These are phyloP conservation scores for Nesospiza acunhae DNA, from an alignment of 2,113 vertebrate genomes.

Conservation along the genomic window DNA sequence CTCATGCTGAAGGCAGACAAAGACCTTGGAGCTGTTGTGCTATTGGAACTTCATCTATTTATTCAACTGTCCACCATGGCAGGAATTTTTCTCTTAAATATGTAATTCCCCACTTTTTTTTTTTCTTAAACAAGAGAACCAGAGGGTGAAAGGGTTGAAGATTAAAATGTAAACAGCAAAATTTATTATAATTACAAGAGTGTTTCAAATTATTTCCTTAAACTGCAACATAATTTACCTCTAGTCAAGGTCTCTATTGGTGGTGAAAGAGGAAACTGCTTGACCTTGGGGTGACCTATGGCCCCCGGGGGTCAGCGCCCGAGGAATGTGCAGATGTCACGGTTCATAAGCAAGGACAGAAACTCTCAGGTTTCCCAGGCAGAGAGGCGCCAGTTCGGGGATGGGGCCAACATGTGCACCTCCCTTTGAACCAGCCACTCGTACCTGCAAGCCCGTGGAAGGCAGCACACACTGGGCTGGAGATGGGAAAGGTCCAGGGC, in stretches of 20 bases:
- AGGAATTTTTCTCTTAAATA: conserved; percentile 55
- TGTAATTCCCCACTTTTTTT: conserved; percentile 33
- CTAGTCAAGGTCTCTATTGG: conserved; percentile 77
- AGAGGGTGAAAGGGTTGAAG: conserved; percentile 75
- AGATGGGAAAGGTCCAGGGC: background rate
- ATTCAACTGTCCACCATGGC: conserved; percentile 49
- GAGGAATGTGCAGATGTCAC: conserved; percentile 88
- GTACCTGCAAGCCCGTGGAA: conserved; percentile 62
- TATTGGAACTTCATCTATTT: conserved; percentile 47
- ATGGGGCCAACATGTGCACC: conserved; percentile 76
- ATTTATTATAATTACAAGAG: conserved; percentile 83
- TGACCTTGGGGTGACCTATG: conserved; percentile 79
- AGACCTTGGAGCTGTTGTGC: conserved; percentile 19
- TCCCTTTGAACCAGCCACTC: conserved; percentile 70
- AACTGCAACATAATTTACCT: conserved; percentile 77
- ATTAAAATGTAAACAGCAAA: conserved; percentile 82
- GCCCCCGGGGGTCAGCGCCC: conserved; percentile 81
- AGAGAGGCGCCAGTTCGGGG: conserved; percentile 81
- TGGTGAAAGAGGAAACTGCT: conserved; percentile 83
- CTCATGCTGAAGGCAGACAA: conserved; percentile 32
- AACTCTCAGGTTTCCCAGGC: conserved; percentile 82
- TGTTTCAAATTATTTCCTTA: conserved; percentile 82
- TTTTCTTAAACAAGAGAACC: conserved; percentile 55
- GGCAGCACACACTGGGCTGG: background rate
- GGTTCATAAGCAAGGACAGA: conserved; percentile 79